These are phyloP conservation scores for Erythrocercus mccallii DNA, from an alignment of 2,113 vertebrate species.

Conservation along the genomic window DNA sequence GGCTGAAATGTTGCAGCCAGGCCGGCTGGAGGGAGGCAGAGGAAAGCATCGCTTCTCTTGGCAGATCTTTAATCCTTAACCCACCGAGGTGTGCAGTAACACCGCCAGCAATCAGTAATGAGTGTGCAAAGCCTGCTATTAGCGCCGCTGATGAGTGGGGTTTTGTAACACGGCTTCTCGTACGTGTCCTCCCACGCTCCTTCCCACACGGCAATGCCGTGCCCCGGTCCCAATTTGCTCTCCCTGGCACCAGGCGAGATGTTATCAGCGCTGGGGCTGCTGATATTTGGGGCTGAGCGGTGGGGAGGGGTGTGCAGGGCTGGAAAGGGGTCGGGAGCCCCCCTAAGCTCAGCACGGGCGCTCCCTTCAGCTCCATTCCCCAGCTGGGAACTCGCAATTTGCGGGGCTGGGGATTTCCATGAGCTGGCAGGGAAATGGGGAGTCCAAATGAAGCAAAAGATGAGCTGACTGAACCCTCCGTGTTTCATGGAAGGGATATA, in stretches of 20 bases:
- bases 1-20: neutral
- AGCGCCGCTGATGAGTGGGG: neutral
- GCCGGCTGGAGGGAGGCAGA: neutral
- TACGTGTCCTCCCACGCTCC: neutral
- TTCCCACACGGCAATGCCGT: neutral
- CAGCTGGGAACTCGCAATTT: rapidly evolving
- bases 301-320: neutral
- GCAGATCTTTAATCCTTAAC: neutral
- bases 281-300: rapidly evolving
- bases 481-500: neutral
- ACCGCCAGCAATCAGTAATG: neutral
- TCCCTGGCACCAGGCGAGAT: neutral
- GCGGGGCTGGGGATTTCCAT: too few species aligned
- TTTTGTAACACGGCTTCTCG: neutral
- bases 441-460: rapidly evolving
- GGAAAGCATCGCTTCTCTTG: neutral
- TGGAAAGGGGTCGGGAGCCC: rapidly evolving
- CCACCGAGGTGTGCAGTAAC: neutral
- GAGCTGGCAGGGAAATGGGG: neutral
- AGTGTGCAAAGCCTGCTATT: slow-evolving; percentile 2
- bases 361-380: rapidly evolving
- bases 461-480: neutral
- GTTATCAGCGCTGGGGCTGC: neutral
- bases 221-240: neutral
- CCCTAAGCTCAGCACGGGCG: neutral